phyloP scores from a whole-genome alignment of 2,797 vertebrate genomes.

The Capromys pilorides region DNA sequence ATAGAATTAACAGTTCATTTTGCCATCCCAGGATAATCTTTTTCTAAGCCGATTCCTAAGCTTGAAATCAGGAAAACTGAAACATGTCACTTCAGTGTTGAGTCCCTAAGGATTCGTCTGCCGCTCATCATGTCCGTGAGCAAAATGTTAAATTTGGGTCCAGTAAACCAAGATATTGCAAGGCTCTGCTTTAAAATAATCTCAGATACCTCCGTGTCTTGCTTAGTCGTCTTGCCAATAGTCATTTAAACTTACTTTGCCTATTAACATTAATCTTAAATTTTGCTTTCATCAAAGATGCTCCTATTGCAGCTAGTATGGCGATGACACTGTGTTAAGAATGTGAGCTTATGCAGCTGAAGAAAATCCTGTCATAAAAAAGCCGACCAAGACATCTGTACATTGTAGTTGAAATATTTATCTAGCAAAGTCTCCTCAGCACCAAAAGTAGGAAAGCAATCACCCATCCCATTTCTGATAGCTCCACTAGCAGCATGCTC shows the following conservation, averaged over 20 bases:
- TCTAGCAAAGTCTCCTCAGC: not conserved
- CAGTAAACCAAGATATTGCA: not conserved
- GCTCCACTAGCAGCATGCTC: not conserved
- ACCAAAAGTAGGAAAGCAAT: not conserved
- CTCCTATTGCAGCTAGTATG: not conserved
- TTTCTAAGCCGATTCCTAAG: not conserved
- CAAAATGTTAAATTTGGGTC: not conserved
- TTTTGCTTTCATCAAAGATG: slow-evolving; percentile 1
- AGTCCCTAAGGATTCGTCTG: slow-evolving; percentile 6
- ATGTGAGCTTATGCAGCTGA: not conserved
- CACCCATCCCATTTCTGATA: not conserved
- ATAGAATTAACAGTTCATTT: slow-evolving; percentile 43
- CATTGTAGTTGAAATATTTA: not conserved
- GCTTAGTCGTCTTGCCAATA: not conserved
- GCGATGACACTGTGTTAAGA: not conserved
- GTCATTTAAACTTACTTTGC: not conserved
- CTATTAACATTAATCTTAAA: not conserved
- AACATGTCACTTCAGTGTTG: not conserved
- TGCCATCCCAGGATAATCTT: slow-evolving; percentile 3
- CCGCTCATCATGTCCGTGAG: not conserved
- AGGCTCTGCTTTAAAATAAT: not conserved
- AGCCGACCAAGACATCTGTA: not conserved
- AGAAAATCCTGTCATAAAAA: not conserved
- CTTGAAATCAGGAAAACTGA: not conserved
- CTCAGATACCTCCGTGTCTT: not conserved